These are phyloP conservation scores for Tipula helvola DNA, from an alignment of 2,888 invertebrate species.

Conservation along the genomic window DNA sequence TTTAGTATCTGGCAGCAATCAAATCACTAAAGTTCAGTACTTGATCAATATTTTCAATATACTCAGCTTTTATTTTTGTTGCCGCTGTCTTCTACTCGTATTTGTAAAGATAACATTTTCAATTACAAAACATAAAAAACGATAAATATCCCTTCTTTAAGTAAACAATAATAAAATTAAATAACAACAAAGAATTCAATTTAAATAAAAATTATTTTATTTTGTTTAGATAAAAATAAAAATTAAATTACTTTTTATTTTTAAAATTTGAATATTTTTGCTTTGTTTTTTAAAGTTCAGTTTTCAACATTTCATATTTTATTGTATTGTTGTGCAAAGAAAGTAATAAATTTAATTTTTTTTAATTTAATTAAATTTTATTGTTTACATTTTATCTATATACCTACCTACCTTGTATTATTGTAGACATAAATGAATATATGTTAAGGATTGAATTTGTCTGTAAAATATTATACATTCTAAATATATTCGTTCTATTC, in stretches of 20 bases:
- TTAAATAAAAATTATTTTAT: not conserved
- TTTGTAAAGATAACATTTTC: too few relatives aligned
- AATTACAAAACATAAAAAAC: too few relatives aligned
- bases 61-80: too few relatives aligned
- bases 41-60: too few relatives aligned
- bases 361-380: not conserved
- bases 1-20: too few relatives aligned
- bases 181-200: not conserved
- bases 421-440: not conserved
- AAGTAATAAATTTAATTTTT: not conserved
- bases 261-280: not conserved
- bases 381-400: not conserved
- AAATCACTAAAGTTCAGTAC: too few relatives aligned
- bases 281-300: not conserved
- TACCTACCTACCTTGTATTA: too few relatives aligned
- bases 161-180: not conserved
- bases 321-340: not conserved
- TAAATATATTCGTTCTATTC: too few relatives aligned
- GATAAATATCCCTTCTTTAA: not conserved
- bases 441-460: too few relatives aligned
- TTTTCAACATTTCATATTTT: not conserved
- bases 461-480: too few relatives aligned
- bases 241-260: not conserved
- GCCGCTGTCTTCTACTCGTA: too few relatives aligned
- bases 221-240: not conserved